Evolutionary conservation across 2,113 vertebrate species (phyloP).

Genomic region (Hippocampus abdominalis): DNA sequence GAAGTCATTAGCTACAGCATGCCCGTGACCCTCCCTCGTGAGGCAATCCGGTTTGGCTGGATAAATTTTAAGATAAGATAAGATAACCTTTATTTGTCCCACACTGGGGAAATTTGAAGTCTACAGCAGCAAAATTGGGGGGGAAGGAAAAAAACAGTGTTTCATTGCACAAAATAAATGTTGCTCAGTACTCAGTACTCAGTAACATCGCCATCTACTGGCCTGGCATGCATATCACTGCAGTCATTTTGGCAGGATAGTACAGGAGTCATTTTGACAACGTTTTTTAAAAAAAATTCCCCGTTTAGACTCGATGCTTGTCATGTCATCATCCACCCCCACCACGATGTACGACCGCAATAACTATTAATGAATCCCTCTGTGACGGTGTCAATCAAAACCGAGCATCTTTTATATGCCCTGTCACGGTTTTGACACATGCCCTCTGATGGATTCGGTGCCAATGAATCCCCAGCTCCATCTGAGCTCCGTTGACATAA

Average conservation of each 20-base stretch:
- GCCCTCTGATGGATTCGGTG: slow-evolving; percentile 42
- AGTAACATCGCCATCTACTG: background rate
- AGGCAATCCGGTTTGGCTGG: too few species aligned
- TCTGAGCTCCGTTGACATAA: slow-evolving; percentile 60
- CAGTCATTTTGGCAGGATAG: background rate
- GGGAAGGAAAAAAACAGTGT: too few species aligned
- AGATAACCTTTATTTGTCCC: too few species aligned
- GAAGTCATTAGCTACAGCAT: too few species aligned
- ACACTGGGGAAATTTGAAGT: too few species aligned
- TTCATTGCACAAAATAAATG: too few species aligned
- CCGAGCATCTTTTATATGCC: background rate
- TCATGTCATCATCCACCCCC: background rate
- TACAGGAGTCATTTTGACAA: background rate
- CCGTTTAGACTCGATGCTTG: background rate
- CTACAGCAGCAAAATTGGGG: too few species aligned
- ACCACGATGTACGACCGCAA: background rate
- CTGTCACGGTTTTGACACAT: slow-evolving; percentile 4
- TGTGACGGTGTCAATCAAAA: background rate
- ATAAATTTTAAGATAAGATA: too few species aligned
- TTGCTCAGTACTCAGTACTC: too few species aligned
- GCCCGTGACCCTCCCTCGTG: too few species aligned
- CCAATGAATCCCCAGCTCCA: slow-evolving; percentile 61
- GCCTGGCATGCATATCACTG: background rate
- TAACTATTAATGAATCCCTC: background rate
- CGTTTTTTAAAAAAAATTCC: background rate